phyloP scores from a whole-genome alignment of 2,888 invertebrate species.

The Archips crataeganus region DNA sequence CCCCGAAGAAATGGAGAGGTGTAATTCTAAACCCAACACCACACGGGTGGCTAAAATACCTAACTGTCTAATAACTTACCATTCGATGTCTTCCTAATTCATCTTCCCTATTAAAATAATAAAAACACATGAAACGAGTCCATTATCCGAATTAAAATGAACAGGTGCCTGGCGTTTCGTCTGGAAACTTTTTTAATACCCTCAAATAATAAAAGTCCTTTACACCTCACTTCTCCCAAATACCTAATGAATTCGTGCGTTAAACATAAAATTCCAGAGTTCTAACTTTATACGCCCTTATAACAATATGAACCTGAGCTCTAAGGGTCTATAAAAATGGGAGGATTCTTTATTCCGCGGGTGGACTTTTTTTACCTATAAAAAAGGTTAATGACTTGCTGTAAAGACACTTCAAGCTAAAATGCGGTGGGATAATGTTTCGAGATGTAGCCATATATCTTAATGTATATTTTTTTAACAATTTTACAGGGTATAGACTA shows the following conservation, averaged over 20 bases:
- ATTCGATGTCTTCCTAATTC: too few relatives aligned
- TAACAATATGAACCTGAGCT: constrained; percentile 8
- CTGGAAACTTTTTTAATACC: not conserved
- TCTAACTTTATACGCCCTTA: constrained; percentile 9
- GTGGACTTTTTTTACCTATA: constrained; percentile 13
- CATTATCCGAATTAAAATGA: not conserved
- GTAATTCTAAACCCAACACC: too few relatives aligned
- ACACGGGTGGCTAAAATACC: too few relatives aligned
- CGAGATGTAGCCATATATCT: not conserved
- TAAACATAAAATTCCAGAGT: constrained; percentile 3
- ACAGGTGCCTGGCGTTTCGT: not conserved
- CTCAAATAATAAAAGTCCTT: not conserved
- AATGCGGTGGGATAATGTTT: not conserved
- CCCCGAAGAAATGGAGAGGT: too few relatives aligned
- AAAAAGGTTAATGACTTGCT: constrained; percentile 13
- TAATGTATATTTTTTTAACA: not conserved
- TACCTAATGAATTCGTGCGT: constrained; percentile 3
- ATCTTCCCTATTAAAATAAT: not conserved
- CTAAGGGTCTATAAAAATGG: constrained; percentile 10
- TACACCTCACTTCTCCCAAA: not conserved
- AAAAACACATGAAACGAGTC: not conserved
- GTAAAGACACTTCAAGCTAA: constrained; percentile 1
- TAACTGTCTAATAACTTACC: too few relatives aligned
- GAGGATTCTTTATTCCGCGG: not conserved
- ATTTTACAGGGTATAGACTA: not conserved